Base-by-base conservation (phyloP, 2,888 invertebrate genomes). In the Chloromyia formosa region DNA sequence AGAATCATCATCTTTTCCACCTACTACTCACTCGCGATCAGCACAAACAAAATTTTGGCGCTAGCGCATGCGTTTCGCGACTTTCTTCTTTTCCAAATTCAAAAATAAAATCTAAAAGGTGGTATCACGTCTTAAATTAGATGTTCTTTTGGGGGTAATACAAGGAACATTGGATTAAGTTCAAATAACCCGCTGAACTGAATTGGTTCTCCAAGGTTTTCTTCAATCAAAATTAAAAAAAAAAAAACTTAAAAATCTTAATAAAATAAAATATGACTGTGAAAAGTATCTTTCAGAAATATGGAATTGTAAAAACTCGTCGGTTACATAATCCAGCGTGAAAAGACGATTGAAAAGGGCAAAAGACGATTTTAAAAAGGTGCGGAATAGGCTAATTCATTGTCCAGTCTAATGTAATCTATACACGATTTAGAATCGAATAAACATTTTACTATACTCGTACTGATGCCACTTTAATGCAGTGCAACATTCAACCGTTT, bases 51-150 rank as follows among this genome's bases (percentile, higher is more conserved):
- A n/a, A 49, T n/a, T 49, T 58, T 14, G 53, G 35, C 66, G 22
- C n/a, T 56, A 16, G 71, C 71, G 71, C 71, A 71, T 71, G 71
- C 68, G 68, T 69, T 1, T 45, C 23, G 3, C 7, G 27, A 35
- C 7, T 35, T 35, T 35, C 27, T 35, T 35, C 27, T 27, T 69
- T n/a, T 20, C 18, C 16, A 27, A 61, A 18, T 64, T 64, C 62
- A 64, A 64, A 64, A 64, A 64, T 64, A 61, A 64, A 40, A 42
- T 40, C n/a, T 35, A 61, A 61, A 64, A 40, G 62, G 40, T 42
- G 71, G 71, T 40, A 71, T 71, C 71, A 71, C 71, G 10, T 56
- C 71, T 58, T 71, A 71, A 71, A 71, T 71, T 71, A 71, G 71
- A 71, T 56, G 40, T 49, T 20, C 16, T 40, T 22, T 23, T 58